These are phyloP conservation scores for Panzeria rudis DNA, from an alignment of 2,888 invertebrate genomes.

Conservation along the genomic window DNA sequence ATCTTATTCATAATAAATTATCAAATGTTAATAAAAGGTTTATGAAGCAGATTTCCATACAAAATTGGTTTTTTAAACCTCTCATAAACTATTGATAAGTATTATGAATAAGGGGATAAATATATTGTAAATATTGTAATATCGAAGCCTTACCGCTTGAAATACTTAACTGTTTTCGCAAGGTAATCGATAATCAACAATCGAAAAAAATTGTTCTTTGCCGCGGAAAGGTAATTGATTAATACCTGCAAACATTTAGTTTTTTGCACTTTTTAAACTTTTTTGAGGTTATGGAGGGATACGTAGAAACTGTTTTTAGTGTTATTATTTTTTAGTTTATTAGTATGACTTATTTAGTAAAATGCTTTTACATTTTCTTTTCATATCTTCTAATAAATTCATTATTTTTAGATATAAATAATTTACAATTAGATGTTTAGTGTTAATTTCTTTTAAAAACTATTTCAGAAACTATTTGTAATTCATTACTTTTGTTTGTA, in stretches of 20 bases:
- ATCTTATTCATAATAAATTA: too few relatives aligned
- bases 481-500: background rate
- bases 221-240: too few relatives aligned
- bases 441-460: slow-evolving; percentile 3
- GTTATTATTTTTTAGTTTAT: background rate
- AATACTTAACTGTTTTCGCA: background rate
- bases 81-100: too few relatives aligned
- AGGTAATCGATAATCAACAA: too few relatives aligned
- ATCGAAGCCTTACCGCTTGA: background rate
- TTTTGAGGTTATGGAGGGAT: background rate
- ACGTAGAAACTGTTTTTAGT: background rate
- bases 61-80: too few relatives aligned
- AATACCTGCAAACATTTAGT: background rate
- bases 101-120: too few relatives aligned
- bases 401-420: background rate
- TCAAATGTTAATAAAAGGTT: too few relatives aligned
- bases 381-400: slow-evolving; percentile 5
- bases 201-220: too few relatives aligned
- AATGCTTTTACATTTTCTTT: slow-evolving; percentile 10
- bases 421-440: slow-evolving; percentile 1
- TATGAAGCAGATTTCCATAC: too few relatives aligned
- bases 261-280: background rate
- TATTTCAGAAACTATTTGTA: background rate
- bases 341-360: slow-evolving; percentile 5
- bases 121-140: background rate